These are phyloP conservation scores for Drosophila arizonae DNA, from an alignment of 1,140 invertebrate species.

Conservation along the genomic window DNA sequence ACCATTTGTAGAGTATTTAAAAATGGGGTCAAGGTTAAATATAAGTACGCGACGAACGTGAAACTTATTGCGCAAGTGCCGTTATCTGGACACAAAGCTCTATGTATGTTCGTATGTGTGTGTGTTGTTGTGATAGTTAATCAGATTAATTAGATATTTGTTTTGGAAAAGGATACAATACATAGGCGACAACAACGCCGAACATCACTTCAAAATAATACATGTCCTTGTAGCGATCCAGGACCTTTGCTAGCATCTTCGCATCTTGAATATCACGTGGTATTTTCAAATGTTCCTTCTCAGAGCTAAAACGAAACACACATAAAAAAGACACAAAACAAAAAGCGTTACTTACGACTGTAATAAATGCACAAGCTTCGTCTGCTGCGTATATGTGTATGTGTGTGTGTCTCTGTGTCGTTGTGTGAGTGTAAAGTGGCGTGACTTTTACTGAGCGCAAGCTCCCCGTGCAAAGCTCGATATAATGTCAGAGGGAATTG, in stretches of 20 bases:
- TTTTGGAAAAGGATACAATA: conserved; percentile 96
- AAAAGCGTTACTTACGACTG: conserved; percentile 30
- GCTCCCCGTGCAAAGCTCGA: conserved; percentile 13
- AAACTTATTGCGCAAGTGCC: conserved; percentile 8
- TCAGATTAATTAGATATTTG: conserved; percentile 18
- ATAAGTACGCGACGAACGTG: conserved; percentile 10
- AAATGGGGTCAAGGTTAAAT: conserved; percentile 67
- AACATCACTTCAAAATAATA: conserved; percentile 96
- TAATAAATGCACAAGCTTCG: conserved; percentile 19
- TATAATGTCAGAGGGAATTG: conserved; percentile 7
- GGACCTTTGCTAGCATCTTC: conserved; percentile 94
- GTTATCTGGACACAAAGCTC: conserved; percentile 15
- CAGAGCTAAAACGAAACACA: conserved; percentile 88
- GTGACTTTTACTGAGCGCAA: conserved; percentile 49
- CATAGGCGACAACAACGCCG: conserved; percentile 95
- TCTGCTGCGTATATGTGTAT: conserved; percentile 7
- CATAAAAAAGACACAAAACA: background rate
- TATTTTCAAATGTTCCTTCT: conserved; percentile 94
- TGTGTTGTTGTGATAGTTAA: background rate
- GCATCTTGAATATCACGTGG: conserved; percentile 98
- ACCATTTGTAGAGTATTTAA: conserved; percentile 16
- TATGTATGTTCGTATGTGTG: background rate
- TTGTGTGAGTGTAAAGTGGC: conserved; percentile 49
- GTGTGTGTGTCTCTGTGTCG: conserved; percentile 11
- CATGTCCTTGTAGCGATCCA: conserved; percentile 96